Percentiles rank a stretch among this genome's conserved stretches.
phyloP scores from a whole-genome alignment of 2,113 vertebrate genomes.

The Ochotona princeps region DNA sequence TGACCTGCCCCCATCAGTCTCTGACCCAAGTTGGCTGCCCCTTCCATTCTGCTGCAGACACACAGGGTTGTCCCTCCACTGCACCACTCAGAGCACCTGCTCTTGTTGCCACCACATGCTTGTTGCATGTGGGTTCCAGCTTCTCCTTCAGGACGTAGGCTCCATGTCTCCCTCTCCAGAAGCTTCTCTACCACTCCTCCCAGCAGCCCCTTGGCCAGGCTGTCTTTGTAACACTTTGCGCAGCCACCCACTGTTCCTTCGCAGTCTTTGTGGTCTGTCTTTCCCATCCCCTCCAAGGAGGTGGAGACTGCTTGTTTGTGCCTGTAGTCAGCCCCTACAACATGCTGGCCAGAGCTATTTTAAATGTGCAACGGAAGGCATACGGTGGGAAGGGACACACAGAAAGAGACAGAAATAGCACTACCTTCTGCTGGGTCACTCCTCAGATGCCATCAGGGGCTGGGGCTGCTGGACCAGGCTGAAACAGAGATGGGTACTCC shows the following conservation, averaged over 20 bases:
- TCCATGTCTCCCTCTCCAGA: neutral
- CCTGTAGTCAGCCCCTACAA: neutral
- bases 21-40: neutral
- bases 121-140: too few species aligned
- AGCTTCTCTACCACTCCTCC: neutral
- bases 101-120: fast-evolving
- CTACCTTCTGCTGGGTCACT: too few species aligned
- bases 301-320: neutral
- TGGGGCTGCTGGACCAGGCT: too few species aligned
- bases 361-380: too few species aligned
- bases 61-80: neutral
- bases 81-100: neutral
- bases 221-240: neutral
- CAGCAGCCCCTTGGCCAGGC: neutral
- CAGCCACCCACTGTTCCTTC: neutral
- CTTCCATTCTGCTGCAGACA: too few species aligned
- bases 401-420: too few species aligned
- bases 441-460: too few species aligned
- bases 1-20: neutral
- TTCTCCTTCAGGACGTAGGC: neutral
- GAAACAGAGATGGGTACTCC: too few species aligned
- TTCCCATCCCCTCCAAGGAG: neutral
- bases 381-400: too few species aligned
- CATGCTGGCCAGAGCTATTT: too few species aligned
- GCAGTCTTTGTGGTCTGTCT: neutral